Conservation (phyloP, 2,113 vertebrate species). For the Channa maculata region DNA sequence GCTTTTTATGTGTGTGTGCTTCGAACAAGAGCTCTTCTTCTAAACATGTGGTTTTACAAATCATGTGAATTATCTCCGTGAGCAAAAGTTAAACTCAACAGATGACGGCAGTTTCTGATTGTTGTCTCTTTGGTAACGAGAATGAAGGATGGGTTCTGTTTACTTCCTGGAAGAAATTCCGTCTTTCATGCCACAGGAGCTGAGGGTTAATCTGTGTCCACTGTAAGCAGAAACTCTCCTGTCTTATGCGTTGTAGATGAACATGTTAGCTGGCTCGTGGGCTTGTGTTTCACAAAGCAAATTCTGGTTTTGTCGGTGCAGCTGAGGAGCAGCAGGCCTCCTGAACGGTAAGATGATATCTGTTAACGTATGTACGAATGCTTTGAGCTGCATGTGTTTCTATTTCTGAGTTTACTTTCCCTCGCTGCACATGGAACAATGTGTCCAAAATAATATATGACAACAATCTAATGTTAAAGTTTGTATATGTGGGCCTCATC, state of each 20-base stretch:
- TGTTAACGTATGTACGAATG: conserved; percentile 43
- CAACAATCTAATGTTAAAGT: conserved; percentile 2
- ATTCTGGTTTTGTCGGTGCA: conserved; percentile 3
- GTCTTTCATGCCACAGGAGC: neutral
- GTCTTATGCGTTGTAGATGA: conserved; percentile 9
- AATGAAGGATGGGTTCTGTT: neutral
- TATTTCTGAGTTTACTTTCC: neutral
- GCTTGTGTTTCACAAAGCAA: conserved; percentile 39
- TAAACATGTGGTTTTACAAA: conserved; percentile 21
- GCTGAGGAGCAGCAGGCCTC: conserved; percentile 38
- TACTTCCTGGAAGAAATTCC: conserved; percentile 24
- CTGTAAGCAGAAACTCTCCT: neutral
- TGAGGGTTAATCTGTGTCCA: neutral
- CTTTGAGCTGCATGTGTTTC: conserved; percentile 1
- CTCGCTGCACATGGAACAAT: neutral
- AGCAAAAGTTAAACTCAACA: neutral
- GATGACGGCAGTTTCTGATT: neutral
- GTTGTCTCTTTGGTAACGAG: neutral
- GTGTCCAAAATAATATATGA: conserved; percentile 6
- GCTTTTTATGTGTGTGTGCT: neutral
- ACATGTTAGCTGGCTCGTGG: conserved; percentile 9
- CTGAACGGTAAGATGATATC: conserved; percentile 50
- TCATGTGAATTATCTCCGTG: conserved; percentile 2
- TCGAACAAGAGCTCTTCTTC: conserved; percentile 4
- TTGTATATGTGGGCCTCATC: neutral